Evolutionary conservation across 2,888 invertebrate genomes (phyloP).

Genomic region (Himalopsyche kuldschensis): DNA sequence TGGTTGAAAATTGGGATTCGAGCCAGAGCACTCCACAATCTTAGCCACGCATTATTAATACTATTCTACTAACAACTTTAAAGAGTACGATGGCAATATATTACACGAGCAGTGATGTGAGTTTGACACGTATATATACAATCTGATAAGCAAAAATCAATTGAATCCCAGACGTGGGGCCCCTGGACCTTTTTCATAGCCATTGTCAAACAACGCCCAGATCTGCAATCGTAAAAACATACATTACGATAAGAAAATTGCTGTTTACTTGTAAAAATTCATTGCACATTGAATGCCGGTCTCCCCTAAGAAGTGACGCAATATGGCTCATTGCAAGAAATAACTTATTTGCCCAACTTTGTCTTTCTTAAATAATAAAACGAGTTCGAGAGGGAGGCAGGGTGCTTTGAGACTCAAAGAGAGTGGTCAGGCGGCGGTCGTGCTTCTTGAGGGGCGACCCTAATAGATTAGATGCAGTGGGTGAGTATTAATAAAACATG

Average conservation of each 20-base stretch:
- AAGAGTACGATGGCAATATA: no score
- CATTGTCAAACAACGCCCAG: background rate
- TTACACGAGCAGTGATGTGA: no score
- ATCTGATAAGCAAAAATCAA: background rate
- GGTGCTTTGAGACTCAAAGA: background rate
- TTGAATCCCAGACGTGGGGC: background rate
- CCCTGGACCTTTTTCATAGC: background rate
- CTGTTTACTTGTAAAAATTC: constrained; percentile 4
- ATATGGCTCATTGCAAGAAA: constrained; percentile 4
- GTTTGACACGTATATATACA: no score
- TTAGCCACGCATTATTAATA: no score
- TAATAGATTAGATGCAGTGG: constrained; percentile 1
- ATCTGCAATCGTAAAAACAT: background rate
- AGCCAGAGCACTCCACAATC: no score
- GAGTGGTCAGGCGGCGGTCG: background rate
- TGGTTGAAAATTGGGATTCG: no score
- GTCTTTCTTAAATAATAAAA: constrained; percentile 14
- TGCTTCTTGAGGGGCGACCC: background rate
- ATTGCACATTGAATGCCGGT: background rate
- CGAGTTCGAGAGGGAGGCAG: background rate
- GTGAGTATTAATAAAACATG: background rate
- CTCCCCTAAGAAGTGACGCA: background rate
- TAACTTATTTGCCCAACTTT: constrained; percentile 12
- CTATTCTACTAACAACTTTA: no score
- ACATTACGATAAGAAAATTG: background rate